These are phyloP conservation scores for Bostrychus sinensis DNA, from an alignment of 2,113 vertebrate species.

Conservation along the genomic window DNA sequence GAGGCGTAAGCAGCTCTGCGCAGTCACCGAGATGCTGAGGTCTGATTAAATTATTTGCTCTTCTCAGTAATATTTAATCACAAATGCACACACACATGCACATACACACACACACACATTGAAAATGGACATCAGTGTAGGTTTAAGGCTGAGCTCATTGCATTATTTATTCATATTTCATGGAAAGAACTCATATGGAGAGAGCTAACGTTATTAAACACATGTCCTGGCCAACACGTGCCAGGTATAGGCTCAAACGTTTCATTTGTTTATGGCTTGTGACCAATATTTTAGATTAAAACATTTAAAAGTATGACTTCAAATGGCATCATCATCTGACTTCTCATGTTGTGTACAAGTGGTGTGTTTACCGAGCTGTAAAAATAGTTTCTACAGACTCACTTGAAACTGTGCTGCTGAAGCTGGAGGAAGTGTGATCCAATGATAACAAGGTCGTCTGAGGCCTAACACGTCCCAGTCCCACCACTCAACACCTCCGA, in stretches of 20 bases:
- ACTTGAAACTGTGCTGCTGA: not conserved
- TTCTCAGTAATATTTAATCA: constrained; percentile 63
- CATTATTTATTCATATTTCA: constrained; percentile 63
- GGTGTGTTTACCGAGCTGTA: not conserved
- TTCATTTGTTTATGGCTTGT: too few relatives aligned
- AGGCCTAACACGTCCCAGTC: not conserved
- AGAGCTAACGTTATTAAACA: constrained; percentile 27
- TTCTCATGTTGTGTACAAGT: too few relatives aligned
- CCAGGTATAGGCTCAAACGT: too few relatives aligned
- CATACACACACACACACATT: constrained; percentile 7
- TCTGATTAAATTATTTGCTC: constrained; percentile 48
- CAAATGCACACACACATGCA: not conserved
- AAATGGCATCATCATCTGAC: too few relatives aligned
- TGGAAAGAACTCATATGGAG: constrained; percentile 11
- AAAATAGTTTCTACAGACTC: not conserved
- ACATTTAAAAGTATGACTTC: too few relatives aligned
- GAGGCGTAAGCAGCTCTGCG: constrained; percentile 17
- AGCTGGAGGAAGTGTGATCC: not conserved
- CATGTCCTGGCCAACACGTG: constrained; percentile 14
- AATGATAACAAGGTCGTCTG: not conserved
- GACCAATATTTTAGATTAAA: too few relatives aligned
- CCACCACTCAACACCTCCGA: not conserved
- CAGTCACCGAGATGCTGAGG: constrained; percentile 21
- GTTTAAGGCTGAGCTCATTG: constrained; percentile 34
- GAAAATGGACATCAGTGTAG: constrained; percentile 21